phyloP scores from a whole-genome alignment of 2,797 vertebrate species.

The Lepilemur ruficaudatus region DNA sequence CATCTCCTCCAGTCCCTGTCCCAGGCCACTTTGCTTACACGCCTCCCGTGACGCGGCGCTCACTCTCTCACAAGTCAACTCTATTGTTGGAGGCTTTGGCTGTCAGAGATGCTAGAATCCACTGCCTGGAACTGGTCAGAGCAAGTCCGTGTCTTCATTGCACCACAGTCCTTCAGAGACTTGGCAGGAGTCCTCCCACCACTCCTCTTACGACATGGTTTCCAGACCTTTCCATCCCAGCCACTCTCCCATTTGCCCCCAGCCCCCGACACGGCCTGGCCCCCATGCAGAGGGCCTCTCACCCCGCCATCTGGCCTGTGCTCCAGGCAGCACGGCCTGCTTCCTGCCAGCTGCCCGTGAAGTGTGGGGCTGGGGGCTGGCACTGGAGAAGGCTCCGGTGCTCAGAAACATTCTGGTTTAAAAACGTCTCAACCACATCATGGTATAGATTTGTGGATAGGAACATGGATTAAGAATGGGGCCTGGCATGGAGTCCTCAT shows the following conservation, averaged over 20 bases:
- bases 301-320: fast-evolving
- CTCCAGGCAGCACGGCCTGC: neutral
- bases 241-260: neutral
- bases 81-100: neutral
- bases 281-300: too few species aligned
- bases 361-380: neutral
- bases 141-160: neutral
- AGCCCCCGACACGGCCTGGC: neutral
- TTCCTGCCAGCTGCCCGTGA: neutral
- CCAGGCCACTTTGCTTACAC: neutral
- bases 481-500: neutral
- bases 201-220: neutral
- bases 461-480: fast-evolving
- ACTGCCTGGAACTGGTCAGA: fast-evolving
- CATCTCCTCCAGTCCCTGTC: fast-evolving
- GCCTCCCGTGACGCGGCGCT: fast-evolving
- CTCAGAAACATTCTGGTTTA: neutral
- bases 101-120: neutral
- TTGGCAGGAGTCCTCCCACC: neutral
- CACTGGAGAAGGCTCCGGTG: neutral
- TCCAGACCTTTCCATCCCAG: neutral
- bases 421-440: neutral
- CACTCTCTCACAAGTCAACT: neutral
- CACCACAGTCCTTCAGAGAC: neutral
- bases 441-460: neutral